Evolutionary conservation across 2,888 invertebrate genomes (phyloP).

Genomic region (Sinopyrophorus schimmeli): DNA sequence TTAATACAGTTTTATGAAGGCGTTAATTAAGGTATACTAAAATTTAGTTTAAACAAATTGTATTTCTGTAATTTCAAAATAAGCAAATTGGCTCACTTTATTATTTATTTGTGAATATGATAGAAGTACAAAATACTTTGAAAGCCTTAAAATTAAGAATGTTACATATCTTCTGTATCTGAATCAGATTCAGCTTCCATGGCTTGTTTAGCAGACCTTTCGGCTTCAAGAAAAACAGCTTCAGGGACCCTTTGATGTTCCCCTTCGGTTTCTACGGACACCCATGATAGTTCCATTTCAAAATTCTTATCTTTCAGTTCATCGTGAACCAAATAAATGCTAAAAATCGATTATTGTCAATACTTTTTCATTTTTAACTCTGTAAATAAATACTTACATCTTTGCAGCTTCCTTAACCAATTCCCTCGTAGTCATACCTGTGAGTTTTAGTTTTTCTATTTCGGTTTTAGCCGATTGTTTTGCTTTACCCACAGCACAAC

Average conservation of each 20-base stretch:
- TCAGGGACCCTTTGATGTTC: constrained; percentile 80
- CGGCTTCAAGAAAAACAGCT: constrained; percentile 78
- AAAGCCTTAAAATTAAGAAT: constrained; percentile 19
- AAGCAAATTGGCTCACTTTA: too few relatives aligned
- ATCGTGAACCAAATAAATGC: constrained; percentile 87
- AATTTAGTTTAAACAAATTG: too few relatives aligned
- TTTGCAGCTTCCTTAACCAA: constrained; percentile 93
- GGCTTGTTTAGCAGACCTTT: constrained; percentile 86
- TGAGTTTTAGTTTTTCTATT: constrained; percentile 94
- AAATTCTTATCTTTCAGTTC: constrained; percentile 96
- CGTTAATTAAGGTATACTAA: too few relatives aligned
- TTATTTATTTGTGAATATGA: too few relatives aligned
- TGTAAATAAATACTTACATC: constrained; percentile 64
- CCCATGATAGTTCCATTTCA: constrained; percentile 94
- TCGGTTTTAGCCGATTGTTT: constrained; percentile 99
- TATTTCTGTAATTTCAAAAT: too few relatives aligned
- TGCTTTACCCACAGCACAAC: constrained; percentile 98
- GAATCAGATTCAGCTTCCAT: constrained; percentile 85
- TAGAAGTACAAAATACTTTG: constrained; percentile 18
- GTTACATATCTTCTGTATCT: constrained; percentile 73
- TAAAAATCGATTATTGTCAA: constrained; percentile 51
- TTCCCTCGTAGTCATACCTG: constrained; percentile 81
- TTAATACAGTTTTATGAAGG: too few relatives aligned
- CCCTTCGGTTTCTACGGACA: constrained; percentile 80
- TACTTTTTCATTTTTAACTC: constrained; percentile 11